Evolutionary conservation across 2,113 vertebrate genomes (phyloP).

Genomic region (Lepisosteus osseus): DNA sequence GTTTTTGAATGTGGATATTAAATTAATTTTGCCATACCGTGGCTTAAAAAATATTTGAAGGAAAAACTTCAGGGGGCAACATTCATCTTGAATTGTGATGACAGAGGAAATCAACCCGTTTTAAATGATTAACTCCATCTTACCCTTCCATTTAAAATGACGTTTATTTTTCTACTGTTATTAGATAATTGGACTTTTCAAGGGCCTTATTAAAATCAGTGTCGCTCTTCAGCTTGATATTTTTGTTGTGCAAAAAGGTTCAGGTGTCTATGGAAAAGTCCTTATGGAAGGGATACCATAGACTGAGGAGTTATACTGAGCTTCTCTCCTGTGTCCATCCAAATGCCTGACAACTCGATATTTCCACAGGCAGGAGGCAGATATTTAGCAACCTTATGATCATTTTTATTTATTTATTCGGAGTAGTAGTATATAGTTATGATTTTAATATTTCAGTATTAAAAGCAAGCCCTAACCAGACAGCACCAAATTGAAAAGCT

Average conservation of each 20-base stretch:
- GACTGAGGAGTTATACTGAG: conserved; percentile 23
- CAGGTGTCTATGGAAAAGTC: conserved; percentile 28
- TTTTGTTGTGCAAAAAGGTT: conserved; percentile 3
- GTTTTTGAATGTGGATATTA: background rate
- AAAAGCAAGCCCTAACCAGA: background rate
- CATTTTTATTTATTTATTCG: too few relatives aligned
- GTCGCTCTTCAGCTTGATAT: too few relatives aligned
- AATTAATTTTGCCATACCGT: background rate
- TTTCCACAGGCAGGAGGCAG: conserved; percentile 11
- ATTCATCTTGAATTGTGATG: background rate
- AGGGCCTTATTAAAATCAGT: too few relatives aligned
- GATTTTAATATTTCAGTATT: background rate
- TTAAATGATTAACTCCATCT: too few relatives aligned
- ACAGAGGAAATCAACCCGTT: background rate
- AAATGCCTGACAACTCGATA: conserved; percentile 18
- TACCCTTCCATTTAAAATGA: too few relatives aligned
- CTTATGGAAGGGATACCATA: conserved; percentile 12
- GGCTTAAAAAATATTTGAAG: background rate
- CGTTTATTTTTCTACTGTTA: too few relatives aligned
- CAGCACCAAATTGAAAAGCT: too few relatives aligned
- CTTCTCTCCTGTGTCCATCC: conserved; percentile 21
- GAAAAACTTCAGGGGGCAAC: background rate
- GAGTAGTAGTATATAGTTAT: too few relatives aligned
- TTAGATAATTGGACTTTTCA: too few relatives aligned
- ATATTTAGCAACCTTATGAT: too few relatives aligned